Conservation (phyloP, 2,113 vertebrate species). For the Microcebus tavaratra region DNA sequence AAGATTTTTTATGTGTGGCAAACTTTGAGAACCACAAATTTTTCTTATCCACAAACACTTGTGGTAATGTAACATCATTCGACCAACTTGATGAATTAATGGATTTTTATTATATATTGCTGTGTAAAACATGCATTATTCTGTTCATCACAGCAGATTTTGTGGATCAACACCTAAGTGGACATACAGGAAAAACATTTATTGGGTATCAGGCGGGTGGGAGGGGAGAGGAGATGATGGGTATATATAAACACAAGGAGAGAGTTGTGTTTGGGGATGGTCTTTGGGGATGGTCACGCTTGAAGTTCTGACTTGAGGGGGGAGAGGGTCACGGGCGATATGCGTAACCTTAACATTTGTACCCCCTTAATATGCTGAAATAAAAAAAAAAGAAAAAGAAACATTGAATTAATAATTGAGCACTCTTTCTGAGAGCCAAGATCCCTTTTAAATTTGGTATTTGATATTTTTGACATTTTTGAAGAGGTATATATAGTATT, state of each 20-base stretch:
- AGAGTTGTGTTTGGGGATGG: too few relatives aligned
- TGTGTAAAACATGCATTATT: neutral
- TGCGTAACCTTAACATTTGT: too few relatives aligned
- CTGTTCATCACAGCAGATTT: neutral
- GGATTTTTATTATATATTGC: neutral
- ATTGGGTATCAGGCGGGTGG: too few relatives aligned
- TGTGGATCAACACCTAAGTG: too few relatives aligned
- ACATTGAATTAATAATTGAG: neutral
- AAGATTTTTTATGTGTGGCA: neutral
- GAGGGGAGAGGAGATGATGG: too few relatives aligned
- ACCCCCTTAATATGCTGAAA: too few relatives aligned
- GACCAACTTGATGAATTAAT: neutral
- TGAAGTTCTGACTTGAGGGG: too few relatives aligned
- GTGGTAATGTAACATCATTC: neutral
- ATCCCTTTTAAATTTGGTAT: neutral
- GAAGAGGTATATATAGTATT: neutral
- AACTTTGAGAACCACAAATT: neutral
- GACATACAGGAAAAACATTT: too few relatives aligned
- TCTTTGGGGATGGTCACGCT: too few relatives aligned
- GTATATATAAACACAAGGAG: too few relatives aligned
- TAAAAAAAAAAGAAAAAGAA: neutral
- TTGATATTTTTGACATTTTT: neutral
- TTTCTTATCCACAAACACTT: neutral
- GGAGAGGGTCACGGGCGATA: too few relatives aligned
- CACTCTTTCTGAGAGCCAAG: neutral